Evolutionary conservation across 2,113 vertebrate species (phyloP).

Genomic region (Chaetops frenatus): DNA sequence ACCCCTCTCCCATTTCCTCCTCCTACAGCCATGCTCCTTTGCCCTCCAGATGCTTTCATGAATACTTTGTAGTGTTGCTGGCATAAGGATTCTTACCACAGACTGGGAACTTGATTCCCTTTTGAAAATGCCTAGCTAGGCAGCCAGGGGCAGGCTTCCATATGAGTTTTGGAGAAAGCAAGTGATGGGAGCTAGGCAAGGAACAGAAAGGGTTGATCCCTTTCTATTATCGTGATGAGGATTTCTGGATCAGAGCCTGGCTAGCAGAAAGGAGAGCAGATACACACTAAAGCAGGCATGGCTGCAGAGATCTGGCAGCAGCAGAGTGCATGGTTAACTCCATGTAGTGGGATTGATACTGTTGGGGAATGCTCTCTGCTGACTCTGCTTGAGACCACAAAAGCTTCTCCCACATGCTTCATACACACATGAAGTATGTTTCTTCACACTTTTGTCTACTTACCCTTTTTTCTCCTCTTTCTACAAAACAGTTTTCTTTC

Average conservation of each 20-base stretch:
- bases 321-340: background rate
- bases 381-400: accelerated
- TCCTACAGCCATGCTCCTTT: background rate
- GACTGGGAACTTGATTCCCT: background rate
- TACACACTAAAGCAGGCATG: accelerated
- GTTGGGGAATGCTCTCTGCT: background rate
- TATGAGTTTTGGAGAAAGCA: background rate
- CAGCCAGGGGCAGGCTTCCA: background rate
- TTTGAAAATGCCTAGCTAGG: background rate
- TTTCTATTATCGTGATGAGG: background rate
- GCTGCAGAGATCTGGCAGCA: background rate
- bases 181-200: background rate
- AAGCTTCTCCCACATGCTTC: background rate
- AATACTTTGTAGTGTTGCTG: background rate
- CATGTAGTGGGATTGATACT: background rate
- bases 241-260: background rate
- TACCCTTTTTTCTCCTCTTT: accelerated
- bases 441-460: background rate
- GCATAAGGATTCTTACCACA: background rate
- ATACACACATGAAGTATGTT: background rate
- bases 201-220: background rate
- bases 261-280: background rate
- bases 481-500: background rate
- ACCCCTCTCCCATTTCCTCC: background rate
- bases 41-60: background rate